Base-by-base conservation (phyloP, 1,140 invertebrate species). In the Lycorma delicatula region DNA sequence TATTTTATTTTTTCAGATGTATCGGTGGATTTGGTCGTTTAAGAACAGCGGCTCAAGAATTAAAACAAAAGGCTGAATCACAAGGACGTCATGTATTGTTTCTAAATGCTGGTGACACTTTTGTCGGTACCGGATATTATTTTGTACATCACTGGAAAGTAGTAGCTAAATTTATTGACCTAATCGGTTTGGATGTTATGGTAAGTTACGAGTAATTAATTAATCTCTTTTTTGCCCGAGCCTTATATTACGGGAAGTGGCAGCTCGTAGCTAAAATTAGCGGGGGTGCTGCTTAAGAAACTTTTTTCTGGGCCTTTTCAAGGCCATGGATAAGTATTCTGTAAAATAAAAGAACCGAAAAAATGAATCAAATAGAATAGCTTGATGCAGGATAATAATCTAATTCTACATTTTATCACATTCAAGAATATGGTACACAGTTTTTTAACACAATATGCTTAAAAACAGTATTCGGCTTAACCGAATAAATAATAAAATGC, bases 71-170 rank as follows among this genome's bases (percentile, higher is more conserved):
- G 13, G 48, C 23, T 3, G 4, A 12, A n/a, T 23, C 18, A 28
- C 67, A 75, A 3, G 74, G 71, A 20, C 71, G 75, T 18, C 75
- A 76, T 5, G 80, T 85, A 11, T 64, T 91, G 1, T 86, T 85
- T 62, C 71, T 93, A 6, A 91, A 92, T 66, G 91, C 86, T 0
- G 92, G 92, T 0, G 92, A 94, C 66, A 93, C 88, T 6, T 94
- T 85, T 66, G 89, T 90, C 16, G 92, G 91, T 0, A 89, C 88
- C 0, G 75, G 83, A 0, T 93, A 85, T 85, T 93, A 87, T 68
- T 84, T 80, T 3, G 67, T 86, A 0, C 85, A 85, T 68, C 86
- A 86, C 64, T 89, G 85, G 78, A 75, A 78, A 60, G 83, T 88
- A 1, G 82, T 85, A 1, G 74, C 84, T 0, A 79, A 82, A 20